These are phyloP conservation scores for Bombylius major DNA, from an alignment of 2,888 invertebrate species.

Conservation along the genomic window DNA sequence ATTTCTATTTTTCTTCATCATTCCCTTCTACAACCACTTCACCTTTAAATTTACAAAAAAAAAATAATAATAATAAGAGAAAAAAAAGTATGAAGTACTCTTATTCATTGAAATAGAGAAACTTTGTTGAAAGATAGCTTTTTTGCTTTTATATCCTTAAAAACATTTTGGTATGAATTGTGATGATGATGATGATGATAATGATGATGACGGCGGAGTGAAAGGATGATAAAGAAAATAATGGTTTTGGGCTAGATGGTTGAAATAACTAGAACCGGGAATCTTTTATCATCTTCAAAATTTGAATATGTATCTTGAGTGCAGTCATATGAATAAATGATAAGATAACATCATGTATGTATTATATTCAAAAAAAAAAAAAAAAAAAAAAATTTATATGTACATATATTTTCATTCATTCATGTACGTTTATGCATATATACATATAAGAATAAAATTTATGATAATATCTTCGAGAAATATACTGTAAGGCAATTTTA, in stretches of 20 bases:
- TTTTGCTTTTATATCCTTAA: background rate
- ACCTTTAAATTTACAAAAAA: background rate
- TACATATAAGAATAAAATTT: background rate
- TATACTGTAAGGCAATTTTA: background rate
- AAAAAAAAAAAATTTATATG: no score
- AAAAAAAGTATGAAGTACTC: background rate
- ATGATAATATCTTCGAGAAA: background rate
- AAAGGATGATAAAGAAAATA: no score
- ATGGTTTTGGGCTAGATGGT: background rate
- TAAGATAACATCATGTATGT: background rate
- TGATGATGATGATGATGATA: no score
- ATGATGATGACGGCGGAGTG: no score
- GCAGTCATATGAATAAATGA: conserved; percentile 9
- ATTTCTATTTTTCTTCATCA: background rate
- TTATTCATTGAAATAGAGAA: background rate
- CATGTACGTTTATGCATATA: background rate
- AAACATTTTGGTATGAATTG: background rate
- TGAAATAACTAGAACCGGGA: background rate
- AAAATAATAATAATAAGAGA: background rate
- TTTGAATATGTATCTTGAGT: conserved; percentile 6
- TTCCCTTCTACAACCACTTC: background rate
- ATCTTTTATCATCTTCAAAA: conserved; percentile 6
- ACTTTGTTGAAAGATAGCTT: background rate
- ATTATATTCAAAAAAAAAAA: background rate
- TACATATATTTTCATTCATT: no score